Percentiles rank a stretch among this genome's conserved stretches.
phyloP scores from a whole-genome alignment of 1,140 invertebrate species.

The Drosophila pandora region DNA sequence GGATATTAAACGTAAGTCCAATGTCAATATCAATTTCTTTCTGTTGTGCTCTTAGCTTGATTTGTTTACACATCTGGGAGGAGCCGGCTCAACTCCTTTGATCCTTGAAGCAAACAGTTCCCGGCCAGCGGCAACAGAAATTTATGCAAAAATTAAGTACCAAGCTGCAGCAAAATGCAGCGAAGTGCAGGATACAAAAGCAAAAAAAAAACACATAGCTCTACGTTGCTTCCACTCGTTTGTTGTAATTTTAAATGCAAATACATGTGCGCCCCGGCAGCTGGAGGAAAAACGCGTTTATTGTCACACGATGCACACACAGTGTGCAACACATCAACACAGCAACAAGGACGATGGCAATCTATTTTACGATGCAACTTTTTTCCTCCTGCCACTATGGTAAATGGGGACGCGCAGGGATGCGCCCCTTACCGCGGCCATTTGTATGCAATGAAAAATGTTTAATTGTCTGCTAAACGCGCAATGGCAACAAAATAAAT shows the following conservation, averaged over 20 bases:
- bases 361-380: slow-evolving; percentile 58
- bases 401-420: slow-evolving; percentile 7
- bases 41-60: slow-evolving; percentile 28
- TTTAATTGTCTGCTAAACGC: slow-evolving; percentile 80
- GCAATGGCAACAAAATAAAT: slow-evolving; percentile 65
- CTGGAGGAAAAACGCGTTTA: slow-evolving; percentile 52
- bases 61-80: slow-evolving; percentile 27
- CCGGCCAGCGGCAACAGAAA: slow-evolving; percentile 4
- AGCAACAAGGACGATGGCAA: slow-evolving; percentile 50
- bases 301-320: slow-evolving; percentile 23
- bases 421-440: slow-evolving; percentile 34
- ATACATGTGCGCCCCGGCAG: slow-evolving; percentile 39
- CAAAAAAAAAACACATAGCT: slow-evolving; percentile 18
- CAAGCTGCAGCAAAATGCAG: slow-evolving; percentile 10
- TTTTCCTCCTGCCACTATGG: slow-evolving; percentile 15
- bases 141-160: slow-evolving; percentile 43
- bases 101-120: slow-evolving; percentile 31
- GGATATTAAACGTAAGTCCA: slow-evolving; percentile 52
- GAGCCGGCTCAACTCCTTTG: slow-evolving; percentile 9
- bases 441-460: slow-evolving; percentile 80
- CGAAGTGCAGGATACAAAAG: not conserved
- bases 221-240: slow-evolving; percentile 2
- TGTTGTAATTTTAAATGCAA: slow-evolving; percentile 66
- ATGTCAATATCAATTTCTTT: slow-evolving; percentile 40
- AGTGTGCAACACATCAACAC: slow-evolving; percentile 1